Base-by-base conservation (phyloP, 2,797 vertebrate genomes). In the Myotis daubentonii region DNA sequence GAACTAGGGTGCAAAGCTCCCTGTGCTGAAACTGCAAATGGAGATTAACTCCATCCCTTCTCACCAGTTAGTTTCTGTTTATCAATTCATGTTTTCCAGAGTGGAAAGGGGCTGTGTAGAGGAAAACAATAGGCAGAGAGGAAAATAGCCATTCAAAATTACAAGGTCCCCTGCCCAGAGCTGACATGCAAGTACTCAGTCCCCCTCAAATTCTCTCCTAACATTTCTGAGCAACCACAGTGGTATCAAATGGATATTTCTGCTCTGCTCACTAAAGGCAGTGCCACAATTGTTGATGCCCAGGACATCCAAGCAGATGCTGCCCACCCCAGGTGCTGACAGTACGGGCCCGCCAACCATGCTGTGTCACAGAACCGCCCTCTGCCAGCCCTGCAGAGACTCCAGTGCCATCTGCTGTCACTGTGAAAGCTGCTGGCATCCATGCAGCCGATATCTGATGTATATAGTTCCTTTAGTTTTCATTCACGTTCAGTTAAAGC, bases 11-110 rank as follows among this genome's bases (percentile, higher is more conserved):
- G 19, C 38, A 70, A 92, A 62, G 3, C 1, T 33, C 71, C 41
- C 28, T 11, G 12, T 30, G 10, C 33, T 55, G 3, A 81, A 76
- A 51, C 22, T 62, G 25, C 53, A 60, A 12, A 19, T 55, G 76
- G 36, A 44, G 38, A 74, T 68, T 68, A 75, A 60, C 9, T 25
- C 49, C 68, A 94, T 49, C 16, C 5, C 47, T 12, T 4, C 47
- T 47, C 44, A 44, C 25, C 13, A 60, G 8, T 33, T 49, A 75
- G 33, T 15, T 72, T 87, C 36, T 68, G 22, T 84, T 62, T 51
- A 78, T 81, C 65, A 65, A 76, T 25, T 89, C 44, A 51, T 36
- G 23, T 41, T 97, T 94, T 65, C 86, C 28, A 72, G 55, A 16
- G 2, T 1, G 4, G 38, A 38, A 44, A 68, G 9, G 41, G 41